Evolutionary conservation across 2,888 invertebrate genomes (phyloP), one percentile per base, ranked within the genome.

Genomic region (Melanargia galathea): DNA sequence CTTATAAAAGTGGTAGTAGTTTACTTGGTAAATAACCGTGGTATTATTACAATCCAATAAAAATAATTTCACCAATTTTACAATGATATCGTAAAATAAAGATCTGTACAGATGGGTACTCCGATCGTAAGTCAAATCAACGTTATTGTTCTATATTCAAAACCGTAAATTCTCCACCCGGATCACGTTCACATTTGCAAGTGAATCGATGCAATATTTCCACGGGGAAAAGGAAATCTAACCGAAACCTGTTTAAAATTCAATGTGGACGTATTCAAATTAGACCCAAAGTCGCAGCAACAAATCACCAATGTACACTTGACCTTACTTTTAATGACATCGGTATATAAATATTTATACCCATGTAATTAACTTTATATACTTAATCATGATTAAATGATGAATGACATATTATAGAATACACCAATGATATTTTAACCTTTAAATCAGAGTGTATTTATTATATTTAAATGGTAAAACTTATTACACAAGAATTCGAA

Each of bases 121-220:
- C 35, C 52, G 35, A 33, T 40, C 26, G 38, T 10, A 33, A 45
- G 57, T 22, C 16, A 10, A 58, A 58, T 48, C 58, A 58, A 35
- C 33, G 35, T 35, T 58, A 58, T 52, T 33, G 57, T 33, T 51
- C 61, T 55, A 55, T 55, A 61, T 61, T 55, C 54, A 40, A 24
- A 55, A 40, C 24, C 24, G 26, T 38, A 40, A 40, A 24, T 55
- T 55, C 13, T 8, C 22, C 22, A 65, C 38, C 52, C 57, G 56
- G 63, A 57, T 60, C 65, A 66, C 65, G 60, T 60, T 11, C 51
- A 43, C 60, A 66, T 66, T 66, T 66, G 66, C 66, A 60, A 58
- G 20, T 57, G 66, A 66, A 63, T 66, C 60, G 57, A 58, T 63
- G 66, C 57, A 64, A 58, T 58, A 58, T 58, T 58, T 58, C 58